These are phyloP conservation scores for Mythimna impura DNA, from an alignment of 2,888 invertebrate species.

Conservation along the genomic window DNA sequence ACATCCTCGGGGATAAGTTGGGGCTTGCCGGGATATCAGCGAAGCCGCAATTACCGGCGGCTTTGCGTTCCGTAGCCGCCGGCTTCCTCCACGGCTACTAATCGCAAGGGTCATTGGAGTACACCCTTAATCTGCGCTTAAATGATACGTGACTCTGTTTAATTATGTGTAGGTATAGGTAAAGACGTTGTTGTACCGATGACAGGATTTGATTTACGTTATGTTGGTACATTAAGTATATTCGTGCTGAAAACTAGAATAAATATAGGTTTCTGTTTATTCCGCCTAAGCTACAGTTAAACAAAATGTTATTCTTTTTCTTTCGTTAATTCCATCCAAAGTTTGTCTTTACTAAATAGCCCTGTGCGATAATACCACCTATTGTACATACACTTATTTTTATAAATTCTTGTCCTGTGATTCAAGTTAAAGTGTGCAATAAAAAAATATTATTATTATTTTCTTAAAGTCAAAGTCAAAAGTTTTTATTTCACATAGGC, in stretches of 20 bases:
- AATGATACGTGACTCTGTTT: slow-evolving; percentile 82
- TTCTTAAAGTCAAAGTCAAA: no score
- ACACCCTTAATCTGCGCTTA: slow-evolving; percentile 79
- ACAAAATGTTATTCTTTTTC: neutral
- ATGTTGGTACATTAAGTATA: neutral
- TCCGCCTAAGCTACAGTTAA: neutral
- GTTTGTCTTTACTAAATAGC: no score
- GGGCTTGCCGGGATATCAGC: slow-evolving; percentile 81
- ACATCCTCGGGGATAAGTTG: slow-evolving; percentile 79
- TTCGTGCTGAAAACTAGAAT: no score
- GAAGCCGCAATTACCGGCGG: slow-evolving; percentile 87
- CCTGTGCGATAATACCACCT: no score
- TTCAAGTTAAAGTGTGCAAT: no score
- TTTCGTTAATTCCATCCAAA: no score
- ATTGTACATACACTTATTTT: no score
- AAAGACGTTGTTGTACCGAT: slow-evolving; percentile 49
- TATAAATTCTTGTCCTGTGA: no score
- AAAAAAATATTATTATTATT: no score
- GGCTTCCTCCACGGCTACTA: slow-evolving; percentile 76
- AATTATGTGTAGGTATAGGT: slow-evolving; percentile 61
- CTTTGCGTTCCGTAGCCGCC: slow-evolving; percentile 80
- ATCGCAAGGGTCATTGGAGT: slow-evolving; percentile 81
- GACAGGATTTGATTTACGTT: slow-evolving; percentile 42
- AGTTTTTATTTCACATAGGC: no score
- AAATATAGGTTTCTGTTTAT: neutral